phyloP scores from a whole-genome alignment of 2,888 invertebrate species.

The Andrena praecox region DNA sequence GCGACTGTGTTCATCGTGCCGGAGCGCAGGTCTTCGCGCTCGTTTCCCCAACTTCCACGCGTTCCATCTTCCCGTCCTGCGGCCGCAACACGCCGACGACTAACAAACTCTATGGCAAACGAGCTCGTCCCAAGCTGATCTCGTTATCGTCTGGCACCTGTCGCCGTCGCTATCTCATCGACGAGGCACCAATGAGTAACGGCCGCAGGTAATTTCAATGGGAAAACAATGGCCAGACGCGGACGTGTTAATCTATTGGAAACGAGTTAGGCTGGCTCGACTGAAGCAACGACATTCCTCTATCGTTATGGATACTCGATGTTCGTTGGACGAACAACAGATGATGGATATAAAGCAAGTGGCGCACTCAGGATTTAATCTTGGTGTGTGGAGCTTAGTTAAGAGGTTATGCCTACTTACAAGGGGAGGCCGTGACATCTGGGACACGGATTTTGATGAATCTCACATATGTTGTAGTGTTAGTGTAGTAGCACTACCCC shows the following conservation, averaged over 20 bases:
- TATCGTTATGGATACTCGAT: not conserved
- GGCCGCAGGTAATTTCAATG: not conserved
- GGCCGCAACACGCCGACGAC: not conserved
- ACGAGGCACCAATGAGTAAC: not conserved
- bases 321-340: not conserved
- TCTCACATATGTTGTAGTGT: too few relatives aligned
- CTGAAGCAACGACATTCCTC: not conserved
- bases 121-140: not conserved
- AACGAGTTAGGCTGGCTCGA: not conserved
- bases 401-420: too few relatives aligned
- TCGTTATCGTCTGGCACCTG: not conserved
- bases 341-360: too few relatives aligned
- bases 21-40: not conserved
- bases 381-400: too few relatives aligned
- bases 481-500: too few relatives aligned
- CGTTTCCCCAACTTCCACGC: not conserved
- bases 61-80: too few relatives aligned
- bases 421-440: too few relatives aligned
- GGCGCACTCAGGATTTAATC: not conserved
- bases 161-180: not conserved
- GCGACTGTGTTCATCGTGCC: not conserved
- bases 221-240: not conserved
- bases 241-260: not conserved
- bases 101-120: not conserved
- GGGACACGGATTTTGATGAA: too few relatives aligned